Evolutionary conservation across 92 coral and sea anemone genomes (phyloP).

Genomic region (Virgularia gustaviana): DNA sequence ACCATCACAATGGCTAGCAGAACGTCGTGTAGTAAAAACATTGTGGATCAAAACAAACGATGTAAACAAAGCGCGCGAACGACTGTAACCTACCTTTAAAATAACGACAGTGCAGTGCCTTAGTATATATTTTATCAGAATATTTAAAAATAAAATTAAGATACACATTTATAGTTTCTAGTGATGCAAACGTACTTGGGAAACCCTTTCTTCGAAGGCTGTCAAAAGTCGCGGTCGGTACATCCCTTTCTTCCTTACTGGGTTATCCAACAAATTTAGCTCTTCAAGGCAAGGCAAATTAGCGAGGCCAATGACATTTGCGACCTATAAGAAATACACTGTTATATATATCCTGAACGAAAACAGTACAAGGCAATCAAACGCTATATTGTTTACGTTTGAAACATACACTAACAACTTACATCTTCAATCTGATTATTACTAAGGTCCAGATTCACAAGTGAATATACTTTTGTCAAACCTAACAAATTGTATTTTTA

Average conservation of each 20-base stretch:
- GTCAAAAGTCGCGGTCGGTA: conserved; percentile 79
- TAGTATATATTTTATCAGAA: too few relatives aligned
- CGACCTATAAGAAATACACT: conserved; percentile 36
- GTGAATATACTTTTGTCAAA: conserved; percentile 73
- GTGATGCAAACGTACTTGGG: conserved; percentile 56
- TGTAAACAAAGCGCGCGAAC: neutral
- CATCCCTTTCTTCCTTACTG: conserved; percentile 69
- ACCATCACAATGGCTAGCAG: too few relatives aligned
- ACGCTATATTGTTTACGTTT: neutral
- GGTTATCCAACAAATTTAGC: conserved; percentile 64
- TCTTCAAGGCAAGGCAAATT: conserved; percentile 82
- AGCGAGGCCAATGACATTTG: conserved; percentile 61
- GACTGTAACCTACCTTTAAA: too few relatives aligned
- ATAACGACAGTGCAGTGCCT: too few relatives aligned
- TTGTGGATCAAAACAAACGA: too few relatives aligned
- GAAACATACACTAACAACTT: conserved; percentile 12
- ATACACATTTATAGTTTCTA: neutral
- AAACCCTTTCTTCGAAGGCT: conserved; percentile 89
- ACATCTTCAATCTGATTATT: conserved; percentile 67
- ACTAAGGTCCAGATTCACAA: conserved; percentile 67
- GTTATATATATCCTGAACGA: neutral
- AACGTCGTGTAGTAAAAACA: too few relatives aligned
- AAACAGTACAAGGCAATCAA: neutral
- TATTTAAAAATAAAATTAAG: too few relatives aligned
- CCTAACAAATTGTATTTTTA: too few relatives aligned